These are phyloP conservation scores for Lasioglossum oenotherae DNA, from an alignment of 2,888 invertebrate genomes.

Conservation along the genomic window DNA sequence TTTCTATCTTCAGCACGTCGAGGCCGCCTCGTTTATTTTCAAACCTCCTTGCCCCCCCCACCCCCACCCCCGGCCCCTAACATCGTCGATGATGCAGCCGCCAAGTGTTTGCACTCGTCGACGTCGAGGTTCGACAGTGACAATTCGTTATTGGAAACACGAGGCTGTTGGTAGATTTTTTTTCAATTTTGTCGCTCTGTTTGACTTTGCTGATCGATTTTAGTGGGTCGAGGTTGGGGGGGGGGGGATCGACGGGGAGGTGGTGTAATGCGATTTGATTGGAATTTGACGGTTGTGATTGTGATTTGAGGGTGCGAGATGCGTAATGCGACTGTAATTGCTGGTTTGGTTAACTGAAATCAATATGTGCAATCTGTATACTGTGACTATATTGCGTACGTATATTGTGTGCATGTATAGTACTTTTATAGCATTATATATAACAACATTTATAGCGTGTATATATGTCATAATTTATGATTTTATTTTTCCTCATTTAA, in stretches of 20 bases:
- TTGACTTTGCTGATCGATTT: background rate
- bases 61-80: background rate
- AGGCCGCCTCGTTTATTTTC: constrained; percentile 11
- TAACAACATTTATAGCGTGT: too few species aligned
- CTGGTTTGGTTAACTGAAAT: background rate
- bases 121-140: background rate
- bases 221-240: background rate
- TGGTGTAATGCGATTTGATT: background rate
- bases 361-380: background rate
- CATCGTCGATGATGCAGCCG: background rate
- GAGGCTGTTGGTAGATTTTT: background rate
- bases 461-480: too few species aligned
- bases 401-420: too few species aligned
- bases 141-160: constrained; percentile 29
- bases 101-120: constrained; percentile 24
- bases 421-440: too few species aligned
- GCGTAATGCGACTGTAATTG: background rate
- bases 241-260: background rate
- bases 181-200: background rate
- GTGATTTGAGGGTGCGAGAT: background rate
- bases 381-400: background rate
- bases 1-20: constrained; percentile 5
- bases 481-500: too few species aligned
- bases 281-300: background rate
- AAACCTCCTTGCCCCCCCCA: background rate